Evolutionary conservation across 1,140 invertebrate species (phyloP).

Genomic region (Tribolium madens): DNA sequence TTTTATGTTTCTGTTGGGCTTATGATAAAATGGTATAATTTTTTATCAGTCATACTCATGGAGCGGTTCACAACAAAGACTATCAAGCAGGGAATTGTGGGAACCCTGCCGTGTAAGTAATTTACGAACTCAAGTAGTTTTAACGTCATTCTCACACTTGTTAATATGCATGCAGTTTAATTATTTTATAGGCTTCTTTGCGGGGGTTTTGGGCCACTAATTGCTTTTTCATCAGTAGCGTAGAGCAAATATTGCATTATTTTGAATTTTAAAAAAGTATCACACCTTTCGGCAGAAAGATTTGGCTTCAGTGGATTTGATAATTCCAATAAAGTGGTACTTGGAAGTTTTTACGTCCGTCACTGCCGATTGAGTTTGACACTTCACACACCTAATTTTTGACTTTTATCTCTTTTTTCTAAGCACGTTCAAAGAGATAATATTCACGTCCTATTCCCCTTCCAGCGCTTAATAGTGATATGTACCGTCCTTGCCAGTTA

Average conservation of each 20-base stretch:
- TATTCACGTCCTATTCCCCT: not conserved
- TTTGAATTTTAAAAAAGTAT: too few species aligned
- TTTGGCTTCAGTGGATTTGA: too few species aligned
- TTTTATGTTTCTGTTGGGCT: slow-evolving; percentile 39
- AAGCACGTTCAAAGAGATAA: not conserved
- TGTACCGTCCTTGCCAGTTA: not conserved
- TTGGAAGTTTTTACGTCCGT: too few species aligned
- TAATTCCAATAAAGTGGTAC: too few species aligned
- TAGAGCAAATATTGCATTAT: too few species aligned
- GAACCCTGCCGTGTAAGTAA: slow-evolving; percentile 69
- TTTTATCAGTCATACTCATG: slow-evolving; percentile 78
- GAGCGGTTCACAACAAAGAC: slow-evolving; percentile 82
- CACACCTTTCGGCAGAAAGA: too few species aligned
- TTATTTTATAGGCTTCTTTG: not conserved
- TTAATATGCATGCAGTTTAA: not conserved
- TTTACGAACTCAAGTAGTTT: not conserved
- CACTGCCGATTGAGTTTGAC: not conserved
- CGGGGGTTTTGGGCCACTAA: not conserved
- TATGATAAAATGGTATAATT: slow-evolving; percentile 55
- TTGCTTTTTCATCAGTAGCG: not conserved
- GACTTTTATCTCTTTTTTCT: too few species aligned
- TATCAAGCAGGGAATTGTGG: slow-evolving; percentile 75
- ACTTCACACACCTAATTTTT: too few species aligned
- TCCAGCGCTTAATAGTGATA: not conserved
- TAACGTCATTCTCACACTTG: not conserved